Percentiles rank a stretch among this genome's conserved stretches.
These are phyloP conservation scores for Aphodius sticticus DNA, from an alignment of 2,888 invertebrate genomes.

Conservation along the genomic window DNA sequence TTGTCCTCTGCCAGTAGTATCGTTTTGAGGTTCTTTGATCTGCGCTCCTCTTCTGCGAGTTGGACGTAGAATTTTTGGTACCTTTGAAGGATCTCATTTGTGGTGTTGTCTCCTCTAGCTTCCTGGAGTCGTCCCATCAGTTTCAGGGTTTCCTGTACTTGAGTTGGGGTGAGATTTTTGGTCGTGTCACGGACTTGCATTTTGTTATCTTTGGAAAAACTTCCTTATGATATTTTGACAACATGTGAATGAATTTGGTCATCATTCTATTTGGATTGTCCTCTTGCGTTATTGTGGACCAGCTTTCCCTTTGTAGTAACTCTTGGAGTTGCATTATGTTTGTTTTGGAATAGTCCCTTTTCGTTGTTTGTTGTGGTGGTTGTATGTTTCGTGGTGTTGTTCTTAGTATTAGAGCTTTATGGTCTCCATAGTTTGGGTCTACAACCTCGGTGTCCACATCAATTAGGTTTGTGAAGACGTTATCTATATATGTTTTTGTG, in stretches of 20 bases:
- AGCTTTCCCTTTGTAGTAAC: not conserved
- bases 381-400: not conserved
- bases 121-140: not conserved
- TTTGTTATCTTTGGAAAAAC: not conserved
- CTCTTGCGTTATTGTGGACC: not conserved
- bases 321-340: not conserved
- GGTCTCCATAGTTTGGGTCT: not conserved
- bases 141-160: not conserved
- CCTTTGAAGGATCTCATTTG: not conserved
- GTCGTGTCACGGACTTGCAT: not conserved
- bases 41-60: not conserved
- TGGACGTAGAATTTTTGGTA: constrained; percentile 4
- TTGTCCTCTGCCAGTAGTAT: not conserved
- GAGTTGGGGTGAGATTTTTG: not conserved
- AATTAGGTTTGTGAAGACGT: not conserved
- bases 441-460: not conserved
- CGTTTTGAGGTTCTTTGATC: not conserved
- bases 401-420: not conserved
- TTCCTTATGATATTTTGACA: not conserved
- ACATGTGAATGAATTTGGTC: not conserved
- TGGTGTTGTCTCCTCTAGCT: not conserved
- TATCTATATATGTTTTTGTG: not conserved
- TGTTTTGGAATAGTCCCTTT: not conserved
- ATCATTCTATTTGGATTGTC: not conserved
- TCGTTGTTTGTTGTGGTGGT: not conserved